Percentiles rank a stretch among this genome's conserved stretches.
Conservation (phyloP, 1,140 invertebrate genomes). For the Cardiocondyla obscurior region DNA sequence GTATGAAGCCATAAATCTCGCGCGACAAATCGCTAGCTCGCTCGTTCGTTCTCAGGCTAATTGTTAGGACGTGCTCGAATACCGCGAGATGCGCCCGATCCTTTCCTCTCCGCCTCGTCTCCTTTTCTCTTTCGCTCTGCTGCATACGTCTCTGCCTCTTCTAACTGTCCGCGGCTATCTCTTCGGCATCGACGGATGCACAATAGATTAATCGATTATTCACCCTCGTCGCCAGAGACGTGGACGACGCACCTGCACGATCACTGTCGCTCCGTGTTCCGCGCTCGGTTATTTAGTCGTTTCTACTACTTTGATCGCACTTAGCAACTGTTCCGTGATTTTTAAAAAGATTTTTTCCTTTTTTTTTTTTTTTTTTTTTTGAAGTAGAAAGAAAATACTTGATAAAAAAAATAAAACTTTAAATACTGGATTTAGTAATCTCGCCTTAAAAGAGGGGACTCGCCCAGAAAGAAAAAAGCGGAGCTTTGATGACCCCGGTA, state of each 20-base stretch:
- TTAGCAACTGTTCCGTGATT: conserved; percentile 1
- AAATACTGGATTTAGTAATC: background rate
- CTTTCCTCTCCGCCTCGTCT: conserved; percentile 11
- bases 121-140: conserved; percentile 1
- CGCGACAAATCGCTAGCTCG: conserved; percentile 74
- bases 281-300: conserved; percentile 63
- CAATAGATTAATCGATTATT: conserved; percentile 76
- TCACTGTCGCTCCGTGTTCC: conserved; percentile 46
- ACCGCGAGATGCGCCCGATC: conserved; percentile 46
- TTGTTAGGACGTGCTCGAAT: conserved; percentile 75
- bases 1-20: conserved; percentile 78
- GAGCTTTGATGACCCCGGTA: background rate
- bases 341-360: background rate
- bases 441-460: background rate
- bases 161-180: conserved; percentile 42
- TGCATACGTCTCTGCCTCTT: background rate
- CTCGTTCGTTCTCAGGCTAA: conserved; percentile 75
- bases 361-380: no score
- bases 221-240: conserved; percentile 33
- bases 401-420: no score
- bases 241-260: conserved; percentile 56
- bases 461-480: background rate
- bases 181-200: conserved; percentile 52
- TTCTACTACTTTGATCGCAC: conserved; percentile 40
- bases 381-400: background rate